Evolutionary conservation across 1,140 invertebrate genomes (phyloP), one percentile per base, ranked within the genome.

Genomic region (Camponotus pennsylvanicus): DNA sequence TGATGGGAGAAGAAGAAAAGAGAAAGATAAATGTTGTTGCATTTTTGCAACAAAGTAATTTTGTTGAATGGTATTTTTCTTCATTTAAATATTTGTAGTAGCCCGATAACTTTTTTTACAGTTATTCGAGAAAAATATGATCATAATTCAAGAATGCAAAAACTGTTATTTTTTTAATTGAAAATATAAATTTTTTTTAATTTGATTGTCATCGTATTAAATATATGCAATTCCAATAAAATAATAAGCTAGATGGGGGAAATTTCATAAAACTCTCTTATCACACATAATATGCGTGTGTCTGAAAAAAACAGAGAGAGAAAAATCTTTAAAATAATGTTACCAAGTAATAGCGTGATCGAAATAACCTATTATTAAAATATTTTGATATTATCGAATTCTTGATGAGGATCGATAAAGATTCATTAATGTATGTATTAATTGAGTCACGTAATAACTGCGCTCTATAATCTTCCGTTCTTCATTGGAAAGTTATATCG

Each of bases 321-420:
- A 69, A 42, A 13, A 59, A 71, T 71, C 78, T 69, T 80, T 57
- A 27, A 21, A 3, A 71, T 82, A 73, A 82, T 45, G 2, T 52
- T 52, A 18, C 27, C 4, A 3, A 1, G 18, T 70, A 45, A 13
- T 21, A 73, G 2, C 52, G 2, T 34, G 55, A 45, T 63, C 7
- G n/a, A 42, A 42, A 11, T 49, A 6, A 63, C 27, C 6, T 61
- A 63, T 73, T 73, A 73, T 61, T 75, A 3, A 75, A 83, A 49
- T 63, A 75, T 57, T 49, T 83, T 8, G 5, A 34, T 8, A 5
- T 61, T 73, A 4, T 83, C 21, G 11, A 27, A 49, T 42, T 13
- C 4, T 32, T 42, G 52, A 59, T 40, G 37, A 71, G 15, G 4
- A 57, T 15, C 49, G 27, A 55, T 73, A 34, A n/a, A 42, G 6